These are phyloP conservation scores for Ischnura elegans DNA, from an alignment of 2,888 invertebrate species.

Conservation along the genomic window DNA sequence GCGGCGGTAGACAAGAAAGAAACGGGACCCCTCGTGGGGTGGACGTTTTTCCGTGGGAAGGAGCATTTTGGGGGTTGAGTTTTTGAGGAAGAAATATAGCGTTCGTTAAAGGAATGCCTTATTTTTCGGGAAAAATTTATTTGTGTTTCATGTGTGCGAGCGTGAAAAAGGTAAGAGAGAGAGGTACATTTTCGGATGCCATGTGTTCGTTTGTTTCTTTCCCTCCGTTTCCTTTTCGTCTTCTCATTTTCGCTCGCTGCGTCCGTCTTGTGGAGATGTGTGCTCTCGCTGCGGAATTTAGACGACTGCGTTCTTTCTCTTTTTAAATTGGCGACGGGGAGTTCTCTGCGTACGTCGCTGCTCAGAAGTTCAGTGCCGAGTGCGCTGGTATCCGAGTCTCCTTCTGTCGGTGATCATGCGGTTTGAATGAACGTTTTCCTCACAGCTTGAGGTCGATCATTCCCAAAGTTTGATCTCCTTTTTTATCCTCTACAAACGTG, in stretches of 20 bases:
- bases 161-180: no score
- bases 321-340: not conserved
- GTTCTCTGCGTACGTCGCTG: not conserved
- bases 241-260: not conserved
- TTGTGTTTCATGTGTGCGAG: no score
- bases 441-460: not conserved
- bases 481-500: not conserved
- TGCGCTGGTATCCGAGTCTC: no score
- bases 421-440: not conserved
- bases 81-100: conserved; percentile 34
- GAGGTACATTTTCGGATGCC: not conserved
- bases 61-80: not conserved
- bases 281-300: not conserved
- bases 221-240: not conserved
- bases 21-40: not conserved
- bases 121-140: not conserved
- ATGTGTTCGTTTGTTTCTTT: not conserved
- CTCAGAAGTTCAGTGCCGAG: not conserved
- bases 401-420: not conserved
- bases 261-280: not conserved
- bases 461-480: not conserved
- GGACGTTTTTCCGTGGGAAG: not conserved
- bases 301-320: not conserved
- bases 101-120: conserved; percentile 52
- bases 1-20: not conserved